Base-by-base conservation (phyloP, 2,888 invertebrate genomes). In the Chloroclystis v-ata region DNA sequence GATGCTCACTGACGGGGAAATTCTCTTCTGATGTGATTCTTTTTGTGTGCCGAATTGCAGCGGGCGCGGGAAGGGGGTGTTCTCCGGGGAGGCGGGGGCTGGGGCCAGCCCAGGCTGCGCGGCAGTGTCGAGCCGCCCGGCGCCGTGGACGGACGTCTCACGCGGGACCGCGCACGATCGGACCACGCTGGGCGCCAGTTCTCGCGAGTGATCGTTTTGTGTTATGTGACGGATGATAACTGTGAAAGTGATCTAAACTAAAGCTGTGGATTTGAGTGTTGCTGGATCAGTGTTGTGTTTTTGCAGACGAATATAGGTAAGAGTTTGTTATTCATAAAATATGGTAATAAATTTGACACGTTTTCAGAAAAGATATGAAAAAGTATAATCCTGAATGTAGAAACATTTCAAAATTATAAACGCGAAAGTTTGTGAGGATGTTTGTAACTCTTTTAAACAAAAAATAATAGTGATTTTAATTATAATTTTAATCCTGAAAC, bases 11-110 rank as follows among this genome's bases (percentile, higher is more conserved):
- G 78, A 79, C 78, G 75, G 75, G 73, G 78, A 81, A 82, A 77
- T 72, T 78, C 79, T 74, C 77, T 77, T 79, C 75, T 75, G 75
- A 72, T 75, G 71, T 75, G 70, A 76, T 77, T 75, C 69, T 77
- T 83, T 84, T 83, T 79, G 74, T 76, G 69, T 75, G 74, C 74
- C 75, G 78, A 81, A 79, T 78, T 79, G 83, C 81, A 73, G 63
- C 60, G 63, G 64, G 68, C 60, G 49, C 52, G 59, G 62, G 53
- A 54, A 52, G 24, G 58, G 48, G 70, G 73, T 29, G n/a, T n/a
- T n/a, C n/a, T n/a, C n/a, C n/a, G n/a, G n/a, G n/a, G 65, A 66
- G 70, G 65, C 69, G 77, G 74, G 66, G 75, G 72, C 79, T 75
- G 82, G 82, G 82, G 70, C 69, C 78, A 80, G 77, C 81, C 84